Conservation (phyloP, 2,113 vertebrate genomes). For the Macaca nemestrina region DNA sequence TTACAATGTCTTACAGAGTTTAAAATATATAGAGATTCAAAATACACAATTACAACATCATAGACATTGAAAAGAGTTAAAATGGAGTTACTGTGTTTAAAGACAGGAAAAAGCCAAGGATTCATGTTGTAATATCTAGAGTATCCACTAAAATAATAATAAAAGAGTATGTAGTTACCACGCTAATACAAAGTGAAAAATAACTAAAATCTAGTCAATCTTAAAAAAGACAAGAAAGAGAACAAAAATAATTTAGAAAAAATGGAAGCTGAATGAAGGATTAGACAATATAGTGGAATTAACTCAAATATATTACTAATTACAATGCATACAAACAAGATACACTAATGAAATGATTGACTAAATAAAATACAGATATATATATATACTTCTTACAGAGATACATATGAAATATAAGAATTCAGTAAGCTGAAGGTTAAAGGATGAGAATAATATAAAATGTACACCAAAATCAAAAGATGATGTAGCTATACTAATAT, state of each 20-base stretch:
- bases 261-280: neutral
- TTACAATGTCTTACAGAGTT: neutral
- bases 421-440: neutral
- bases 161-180: neutral
- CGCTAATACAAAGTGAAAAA: neutral
- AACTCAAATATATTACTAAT: slow-evolving; percentile 13
- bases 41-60: neutral
- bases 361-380: neutral
- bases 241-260: neutral
- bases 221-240: neutral
- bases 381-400: neutral
- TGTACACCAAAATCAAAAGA: neutral
- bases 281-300: neutral
- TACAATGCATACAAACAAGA: neutral
- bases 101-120: neutral
- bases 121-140: neutral
- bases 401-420: neutral
- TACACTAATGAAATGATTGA: neutral
- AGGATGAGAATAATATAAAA: neutral
- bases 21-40: neutral
- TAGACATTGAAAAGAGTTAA: neutral
- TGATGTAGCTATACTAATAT: neutral
- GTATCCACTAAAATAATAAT: neutral
- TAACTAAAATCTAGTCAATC: neutral
- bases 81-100: neutral